phyloP scores from a whole-genome alignment of 2,888 invertebrate genomes.

The Pandemis heparana region DNA sequence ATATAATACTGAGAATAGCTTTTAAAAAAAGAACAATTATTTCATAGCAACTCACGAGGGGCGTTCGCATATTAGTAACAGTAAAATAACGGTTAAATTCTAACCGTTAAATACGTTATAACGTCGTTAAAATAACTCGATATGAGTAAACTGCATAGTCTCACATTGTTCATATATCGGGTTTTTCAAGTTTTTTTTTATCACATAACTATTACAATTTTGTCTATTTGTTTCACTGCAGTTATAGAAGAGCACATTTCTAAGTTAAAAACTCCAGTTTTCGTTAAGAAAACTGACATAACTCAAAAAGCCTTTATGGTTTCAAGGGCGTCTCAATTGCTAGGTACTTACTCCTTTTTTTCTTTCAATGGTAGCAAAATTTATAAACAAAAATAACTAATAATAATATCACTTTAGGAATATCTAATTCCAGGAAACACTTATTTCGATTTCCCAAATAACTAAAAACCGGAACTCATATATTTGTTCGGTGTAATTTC shows the following conservation, averaged over 20 bases:
- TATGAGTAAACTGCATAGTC: too few species aligned
- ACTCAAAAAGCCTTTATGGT: neutral
- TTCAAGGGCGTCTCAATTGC: too few species aligned
- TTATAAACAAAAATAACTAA: neutral
- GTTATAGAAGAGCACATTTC: neutral
- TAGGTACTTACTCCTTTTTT: neutral
- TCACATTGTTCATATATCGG: too few species aligned
- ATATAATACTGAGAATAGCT: neutral
- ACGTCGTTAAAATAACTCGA: too few species aligned
- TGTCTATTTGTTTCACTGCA: neutral
- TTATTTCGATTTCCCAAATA: neutral
- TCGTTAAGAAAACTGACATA: constrained; percentile 12
- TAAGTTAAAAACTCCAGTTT: constrained; percentile 12
- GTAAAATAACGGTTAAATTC: neutral
- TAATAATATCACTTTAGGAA: neutral
- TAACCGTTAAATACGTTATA: neutral
- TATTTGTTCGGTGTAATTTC: too few species aligned
- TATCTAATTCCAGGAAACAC: neutral
- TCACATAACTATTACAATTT: too few species aligned
- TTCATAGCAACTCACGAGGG: neutral
- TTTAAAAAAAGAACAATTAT: neutral
- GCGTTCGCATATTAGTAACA: neutral
- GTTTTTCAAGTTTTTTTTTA: too few species aligned
- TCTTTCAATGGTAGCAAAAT: neutral
- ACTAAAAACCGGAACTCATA: too few species aligned